Evolutionary conservation across 2,888 invertebrate genomes (phyloP).

Genomic region (Aphidoletes aphidimyza): DNA sequence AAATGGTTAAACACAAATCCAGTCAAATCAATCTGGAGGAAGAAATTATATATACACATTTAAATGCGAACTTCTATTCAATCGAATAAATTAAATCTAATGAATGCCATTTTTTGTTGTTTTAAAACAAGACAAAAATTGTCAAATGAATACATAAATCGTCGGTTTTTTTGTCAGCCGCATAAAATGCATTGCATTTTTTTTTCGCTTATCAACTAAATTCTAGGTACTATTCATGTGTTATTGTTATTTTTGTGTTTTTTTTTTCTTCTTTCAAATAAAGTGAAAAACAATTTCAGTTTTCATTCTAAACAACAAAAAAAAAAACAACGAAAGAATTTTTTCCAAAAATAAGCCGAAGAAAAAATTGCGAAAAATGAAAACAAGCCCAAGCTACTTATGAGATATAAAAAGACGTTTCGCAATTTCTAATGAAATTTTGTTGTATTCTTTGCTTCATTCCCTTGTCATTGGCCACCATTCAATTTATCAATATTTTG

Average conservation of each 20-base stretch:
- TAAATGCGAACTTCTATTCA: background rate
- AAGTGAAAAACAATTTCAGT: conserved; percentile 49
- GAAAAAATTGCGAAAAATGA: background rate
- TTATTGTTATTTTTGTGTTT: background rate
- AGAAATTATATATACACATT: background rate
- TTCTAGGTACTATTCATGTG: background rate
- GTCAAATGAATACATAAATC: conserved; percentile 22
- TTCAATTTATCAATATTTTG: too few species aligned
- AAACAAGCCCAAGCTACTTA: background rate
- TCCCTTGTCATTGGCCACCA: too few species aligned
- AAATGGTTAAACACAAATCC: background rate
- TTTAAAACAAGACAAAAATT: too few species aligned
- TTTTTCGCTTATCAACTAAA: background rate
- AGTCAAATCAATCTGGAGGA: background rate
- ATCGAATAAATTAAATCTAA: background rate
- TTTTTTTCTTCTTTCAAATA: background rate
- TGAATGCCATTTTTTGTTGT: background rate
- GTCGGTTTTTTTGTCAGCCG: background rate
- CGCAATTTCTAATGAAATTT: too few species aligned
- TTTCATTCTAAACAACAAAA: background rate
- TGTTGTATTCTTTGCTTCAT: too few species aligned
- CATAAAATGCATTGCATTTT: conserved; percentile 50
- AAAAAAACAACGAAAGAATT: background rate
- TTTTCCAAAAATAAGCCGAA: background rate
- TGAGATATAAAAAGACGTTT: background rate